These are phyloP conservation scores for Gasterosteus aculeatus DNA, from an alignment of 2,113 vertebrate genomes.

Conservation along the genomic window DNA sequence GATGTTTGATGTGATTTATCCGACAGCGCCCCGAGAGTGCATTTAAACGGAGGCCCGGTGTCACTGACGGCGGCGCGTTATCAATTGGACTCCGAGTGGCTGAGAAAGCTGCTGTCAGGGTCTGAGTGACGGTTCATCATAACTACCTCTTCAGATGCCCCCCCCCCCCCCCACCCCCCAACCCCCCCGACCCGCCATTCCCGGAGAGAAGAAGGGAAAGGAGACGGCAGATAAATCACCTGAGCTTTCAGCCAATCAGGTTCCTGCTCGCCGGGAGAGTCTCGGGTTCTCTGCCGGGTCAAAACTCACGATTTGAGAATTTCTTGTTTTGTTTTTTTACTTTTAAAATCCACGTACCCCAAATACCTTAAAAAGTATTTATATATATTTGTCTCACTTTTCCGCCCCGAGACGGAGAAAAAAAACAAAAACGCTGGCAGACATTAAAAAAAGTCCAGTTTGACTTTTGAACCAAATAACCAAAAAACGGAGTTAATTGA, in stretches of 20 bases:
- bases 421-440: not conserved
- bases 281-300: conserved; percentile 15
- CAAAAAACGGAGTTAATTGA: not conserved
- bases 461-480: not conserved
- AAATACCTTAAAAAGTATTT: not conserved
- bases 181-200: not conserved
- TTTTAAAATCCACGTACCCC: not conserved
- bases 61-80: conserved; percentile 93
- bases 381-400: not conserved
- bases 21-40: conserved; percentile 79
- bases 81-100: conserved; percentile 87
- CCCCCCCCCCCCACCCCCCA: not conserved
- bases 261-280: too few relatives aligned
- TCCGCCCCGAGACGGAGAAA: not conserved
- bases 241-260: conserved; percentile 34
- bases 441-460: not conserved
- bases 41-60: conserved; percentile 84
- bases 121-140: conserved; percentile 77
- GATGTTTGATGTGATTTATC: conserved; percentile 92
- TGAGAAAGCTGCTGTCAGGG: conserved; percentile 78
- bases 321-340: not conserved
- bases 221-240: conserved; percentile 58
- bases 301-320: conserved; percentile 28
- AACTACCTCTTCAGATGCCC: conserved; percentile 68
- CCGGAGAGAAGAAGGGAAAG: conserved; percentile 23